Base-by-base conservation (phyloP, 2,888 invertebrate genomes). In the Acleris emargana region DNA sequence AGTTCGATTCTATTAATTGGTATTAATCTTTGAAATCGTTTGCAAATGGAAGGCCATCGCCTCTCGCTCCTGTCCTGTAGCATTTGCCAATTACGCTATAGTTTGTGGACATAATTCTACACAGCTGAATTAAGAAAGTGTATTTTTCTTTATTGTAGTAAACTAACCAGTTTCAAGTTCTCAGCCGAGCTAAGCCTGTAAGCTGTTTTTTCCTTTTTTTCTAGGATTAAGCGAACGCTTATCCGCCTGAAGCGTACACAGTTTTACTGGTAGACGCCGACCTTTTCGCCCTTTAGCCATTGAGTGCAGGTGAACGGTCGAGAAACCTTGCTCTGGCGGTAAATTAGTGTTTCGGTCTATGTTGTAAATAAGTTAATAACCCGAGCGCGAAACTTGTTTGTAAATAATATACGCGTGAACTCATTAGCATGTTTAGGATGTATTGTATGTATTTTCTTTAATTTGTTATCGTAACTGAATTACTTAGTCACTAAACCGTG, bases 81-180 rank as follows among this genome's bases (percentile, higher is more conserved):
- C 38, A 38, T 38, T 38, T 38, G 38, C 38, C 0, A 38, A 3
- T 9, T 32, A 9, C 2, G 0, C 38, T 1, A 38, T 38, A 38
- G 4, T 38, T 9, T 13, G 13, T 38, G 4, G 38, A 38, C 4
- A 13, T 0, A 38, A 38, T 13, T 38, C 38, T 13, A 11, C 13
- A 38, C 38, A 13, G 4, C 13, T 38, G 38, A 38, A 38, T 9
- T 4, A 4, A 13, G 38, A 1, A 3, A 13, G n/a, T 18, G 49
- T 20, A 49, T 20, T 49, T 49, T 28, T 54, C 54, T 49, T 47
- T 22, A 17, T 16, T 47, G 47, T 47, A 54, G 16, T 49, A 20
- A 45, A 53, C 45, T 53, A 47, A 64, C 58, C 47, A 64, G 52
- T 51, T 57, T 43, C 32, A 52, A 63, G 52, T 59, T 50, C 54